Base-by-base conservation (phyloP, 2,888 invertebrate genomes). In the Atrina japonica region DNA sequence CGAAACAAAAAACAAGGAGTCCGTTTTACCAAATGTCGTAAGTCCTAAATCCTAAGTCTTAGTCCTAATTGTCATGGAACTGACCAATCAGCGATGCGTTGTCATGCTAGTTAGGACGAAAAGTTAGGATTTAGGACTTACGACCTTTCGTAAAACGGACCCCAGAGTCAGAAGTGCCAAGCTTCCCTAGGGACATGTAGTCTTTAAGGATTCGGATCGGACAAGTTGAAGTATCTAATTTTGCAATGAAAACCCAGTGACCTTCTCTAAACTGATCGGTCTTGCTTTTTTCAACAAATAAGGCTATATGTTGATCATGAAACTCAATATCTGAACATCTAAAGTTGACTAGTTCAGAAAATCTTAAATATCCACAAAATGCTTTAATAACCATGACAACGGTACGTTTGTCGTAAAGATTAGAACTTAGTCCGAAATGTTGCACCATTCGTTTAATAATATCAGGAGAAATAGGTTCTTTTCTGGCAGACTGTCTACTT, bases 391-490 rank as follows among this genome's bases (percentile, higher is more conserved):
- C 7, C 47, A 47, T 47, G 47, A n/a, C n/a, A 47, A 47, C 47
- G 11, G 35, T 35, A 11, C 35, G 11, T 11, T 35, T 35, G 35
- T 35, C 35, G 11, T 35, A 35, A 35, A 47, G 47, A 16, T 47
- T 47, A 14, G 47, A 47, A 47, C 16, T 47, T 14, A 14, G 47
- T 7, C 47, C 47, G 21, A 47, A 47, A 47, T 47, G 2, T 47
- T 47, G 7, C 47, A 47, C 47, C 11, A 47, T 47, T 14, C n/a
- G 7, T 47, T 47, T 7, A 7, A 47, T 6, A 47, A 47, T 47
- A 21, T 47, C 21, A 47, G 63, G 25, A 77, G 47, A 47, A 47
- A 47, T 47, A 47, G 47, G n/a, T 47, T 47, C 47, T 47, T 47
- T 47, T n/a, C 7, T n/a, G 16, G 16, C 21, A 21, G 47, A 16